Percentiles rank a stretch among this genome's conserved stretches.
These are phyloP conservation scores for Acyrthosiphon pisum DNA, from an alignment of 1,140 invertebrate species.

Conservation along the genomic window DNA sequence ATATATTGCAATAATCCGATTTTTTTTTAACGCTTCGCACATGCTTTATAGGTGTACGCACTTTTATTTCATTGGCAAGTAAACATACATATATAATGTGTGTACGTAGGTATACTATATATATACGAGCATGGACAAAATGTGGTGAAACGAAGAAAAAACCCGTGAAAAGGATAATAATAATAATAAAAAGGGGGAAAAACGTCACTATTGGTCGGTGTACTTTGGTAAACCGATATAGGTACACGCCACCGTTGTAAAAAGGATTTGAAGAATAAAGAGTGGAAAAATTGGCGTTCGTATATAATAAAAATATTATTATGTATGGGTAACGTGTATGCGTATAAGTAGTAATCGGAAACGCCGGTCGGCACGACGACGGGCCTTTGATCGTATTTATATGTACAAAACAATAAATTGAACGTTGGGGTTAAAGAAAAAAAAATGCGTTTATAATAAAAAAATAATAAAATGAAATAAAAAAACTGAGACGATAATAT, in stretches of 20 bases:
- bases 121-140: neutral
- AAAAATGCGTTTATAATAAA: neutral
- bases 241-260: slow-evolving; percentile 13
- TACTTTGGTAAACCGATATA: slow-evolving; percentile 57
- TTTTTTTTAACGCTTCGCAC: neutral
- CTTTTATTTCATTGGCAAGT: neutral
- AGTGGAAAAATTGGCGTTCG: slow-evolving; percentile 44
- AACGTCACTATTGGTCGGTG: slow-evolving; percentile 45
- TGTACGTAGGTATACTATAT: no score
- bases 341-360: slow-evolving; percentile 47
- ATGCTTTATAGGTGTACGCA: neutral
- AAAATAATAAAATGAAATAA: neutral
- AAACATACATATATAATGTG: neutral
- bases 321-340: neutral
- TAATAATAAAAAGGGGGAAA: neutral
- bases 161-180: slow-evolving; percentile 31
- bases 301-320: slow-evolving; percentile 32
- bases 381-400: slow-evolving; percentile 42
- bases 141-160: neutral
- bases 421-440: slow-evolving; percentile 30
- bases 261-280: slow-evolving; percentile 39
- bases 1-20: slow-evolving; percentile 5
- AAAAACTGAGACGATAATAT: slow-evolving; percentile 3
- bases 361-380: slow-evolving; percentile 23
- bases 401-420: slow-evolving; percentile 23